Evolutionary conservation across 2,888 invertebrate genomes (phyloP).

Genomic region (Corbicula japonica): DNA sequence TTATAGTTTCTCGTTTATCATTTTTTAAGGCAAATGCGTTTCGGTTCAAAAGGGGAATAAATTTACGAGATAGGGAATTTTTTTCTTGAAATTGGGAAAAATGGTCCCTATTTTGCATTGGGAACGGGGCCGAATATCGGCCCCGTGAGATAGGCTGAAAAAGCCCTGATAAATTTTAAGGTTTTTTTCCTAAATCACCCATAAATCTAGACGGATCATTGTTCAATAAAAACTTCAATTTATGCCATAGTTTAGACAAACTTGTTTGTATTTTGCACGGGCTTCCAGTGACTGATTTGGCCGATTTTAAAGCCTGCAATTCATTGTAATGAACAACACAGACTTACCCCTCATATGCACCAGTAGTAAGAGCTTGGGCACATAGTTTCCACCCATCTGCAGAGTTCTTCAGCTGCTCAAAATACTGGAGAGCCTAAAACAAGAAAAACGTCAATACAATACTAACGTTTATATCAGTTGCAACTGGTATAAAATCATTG

Average conservation of each 20-base stretch:
- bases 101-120: too few species aligned
- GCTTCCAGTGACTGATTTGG: too few species aligned
- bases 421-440: constrained; percentile 87
- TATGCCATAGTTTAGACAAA: background rate
- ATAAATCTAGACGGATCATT: background rate
- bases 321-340: background rate
- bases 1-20: too few species aligned
- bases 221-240: background rate
- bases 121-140: too few species aligned
- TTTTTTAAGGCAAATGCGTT: too few species aligned
- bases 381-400: constrained; percentile 87
- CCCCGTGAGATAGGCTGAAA: background rate
- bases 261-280: too few species aligned
- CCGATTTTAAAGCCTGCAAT: background rate
- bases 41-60: too few species aligned
- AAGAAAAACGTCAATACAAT: constrained; percentile 24
- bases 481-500: too few species aligned
- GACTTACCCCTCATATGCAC: constrained; percentile 54
- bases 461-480: too few species aligned
- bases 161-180: background rate
- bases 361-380: constrained; percentile 84
- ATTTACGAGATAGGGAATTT: too few species aligned
- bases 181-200: background rate
- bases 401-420: constrained; percentile 87
- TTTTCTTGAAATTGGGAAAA: too few species aligned